Conservation (phyloP, 2,113 vertebrate genomes). For the Pelmatolapia mariae region DNA sequence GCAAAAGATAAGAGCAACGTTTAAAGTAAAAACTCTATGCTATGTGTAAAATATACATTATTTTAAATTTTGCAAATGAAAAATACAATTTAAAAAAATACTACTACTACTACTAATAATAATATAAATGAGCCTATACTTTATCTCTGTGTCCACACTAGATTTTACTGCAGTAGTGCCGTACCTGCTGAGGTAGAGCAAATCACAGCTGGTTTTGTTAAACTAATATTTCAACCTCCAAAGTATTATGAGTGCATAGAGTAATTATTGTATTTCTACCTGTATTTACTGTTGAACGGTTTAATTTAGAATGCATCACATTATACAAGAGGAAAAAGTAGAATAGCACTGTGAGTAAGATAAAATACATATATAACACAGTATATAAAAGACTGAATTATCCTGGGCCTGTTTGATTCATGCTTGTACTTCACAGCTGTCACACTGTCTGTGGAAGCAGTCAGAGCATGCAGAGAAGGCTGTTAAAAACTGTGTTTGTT, state of each 20-base stretch:
- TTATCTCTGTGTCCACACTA: neutral
- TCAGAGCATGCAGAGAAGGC: conserved; percentile 18
- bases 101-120: accelerated
- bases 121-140: neutral
- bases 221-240: neutral
- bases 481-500: neutral
- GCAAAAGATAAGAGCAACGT: neutral
- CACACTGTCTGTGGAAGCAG: conserved; percentile 49
- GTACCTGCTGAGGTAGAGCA: neutral
- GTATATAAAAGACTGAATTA: neutral
- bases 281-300: neutral
- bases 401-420: neutral
- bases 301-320: neutral
- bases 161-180: neutral
- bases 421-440: neutral
- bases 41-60: neutral
- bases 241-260: neutral
- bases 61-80: neutral
- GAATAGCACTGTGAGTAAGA: neutral
- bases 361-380: neutral
- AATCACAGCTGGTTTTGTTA: neutral
- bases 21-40: neutral
- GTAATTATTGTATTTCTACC: neutral
- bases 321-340: neutral
- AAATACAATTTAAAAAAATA: neutral